These are phyloP conservation scores for Apostichopus californicus DNA, from an alignment of 35 echinoderm and acorn worm species.

Conservation along the genomic window DNA sequence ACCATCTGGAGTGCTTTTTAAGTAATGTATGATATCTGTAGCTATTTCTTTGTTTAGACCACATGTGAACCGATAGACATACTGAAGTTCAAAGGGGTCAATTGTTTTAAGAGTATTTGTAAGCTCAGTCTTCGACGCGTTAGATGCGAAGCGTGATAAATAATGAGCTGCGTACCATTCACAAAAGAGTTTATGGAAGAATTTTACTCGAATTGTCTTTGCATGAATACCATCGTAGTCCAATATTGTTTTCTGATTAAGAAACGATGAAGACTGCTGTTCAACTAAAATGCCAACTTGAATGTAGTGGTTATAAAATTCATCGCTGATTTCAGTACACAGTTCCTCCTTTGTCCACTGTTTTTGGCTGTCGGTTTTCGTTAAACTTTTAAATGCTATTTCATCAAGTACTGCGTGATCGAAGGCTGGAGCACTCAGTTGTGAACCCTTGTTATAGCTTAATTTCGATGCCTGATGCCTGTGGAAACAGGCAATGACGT, in stretches of 20 bases:
- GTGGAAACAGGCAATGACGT: conserved; percentile 20
- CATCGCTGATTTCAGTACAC: neutral
- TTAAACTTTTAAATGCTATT: conserved; percentile 6
- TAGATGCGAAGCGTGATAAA: neutral
- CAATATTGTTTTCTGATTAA: neutral
- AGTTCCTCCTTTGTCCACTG: neutral
- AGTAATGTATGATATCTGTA: neutral
- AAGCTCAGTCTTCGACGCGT: neutral
- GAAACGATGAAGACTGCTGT: no score
- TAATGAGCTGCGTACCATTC: conserved; percentile 38
- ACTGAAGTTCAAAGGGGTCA: conserved; percentile 4
- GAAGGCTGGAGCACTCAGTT: no score
- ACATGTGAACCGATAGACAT: conserved; percentile 21
- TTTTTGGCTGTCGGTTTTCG: neutral
- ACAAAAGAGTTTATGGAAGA: conserved; percentile 22
- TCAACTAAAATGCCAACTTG: neutral
- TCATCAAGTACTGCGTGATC: neutral
- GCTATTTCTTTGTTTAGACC: neutral
- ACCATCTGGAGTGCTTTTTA: neutral
- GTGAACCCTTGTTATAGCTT: neutral
- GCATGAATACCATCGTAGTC: neutral
- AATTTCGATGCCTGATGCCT: neutral
- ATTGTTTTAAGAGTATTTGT: neutral
- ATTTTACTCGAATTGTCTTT: neutral
- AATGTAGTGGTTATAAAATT: neutral